Base-by-base conservation (phyloP, 1,140 invertebrate genomes). In the Babylonia areolata region DNA sequence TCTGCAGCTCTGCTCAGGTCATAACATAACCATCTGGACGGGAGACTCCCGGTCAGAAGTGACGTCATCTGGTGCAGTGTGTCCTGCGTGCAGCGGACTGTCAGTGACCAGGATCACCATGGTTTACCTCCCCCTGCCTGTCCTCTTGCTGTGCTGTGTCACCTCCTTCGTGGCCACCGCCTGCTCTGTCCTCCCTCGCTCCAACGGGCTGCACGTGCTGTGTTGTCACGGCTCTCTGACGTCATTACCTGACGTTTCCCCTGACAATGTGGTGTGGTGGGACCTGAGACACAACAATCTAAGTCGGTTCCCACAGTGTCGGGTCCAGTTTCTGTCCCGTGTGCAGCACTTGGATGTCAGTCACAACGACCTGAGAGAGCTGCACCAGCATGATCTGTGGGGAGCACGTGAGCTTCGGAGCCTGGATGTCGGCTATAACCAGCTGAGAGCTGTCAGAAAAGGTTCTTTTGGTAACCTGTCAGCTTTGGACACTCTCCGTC, bases 331-430 rank as follows among this genome's bases (percentile, higher is more conserved):
- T 64, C 58, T 64, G 17, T 31, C 78, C 42, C 28, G 11, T n/a
- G n/a, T 80, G n/a, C 78, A 28, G 42, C 78, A 80, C 2, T 28
- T 80, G 23, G 42, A 80, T 37, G 42, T 54, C 33, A 80, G 78
- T 54, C 78, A 58, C 40, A 80, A 80, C 46, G 42, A 6, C 28
- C 31, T 80, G 15, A 80, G 23, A 51, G 12, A 28, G 2, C 28
- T 80, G 5, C 17, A 80, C 78, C 28, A 54, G 28, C n/a, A n/a
- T n/a, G n/a, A 46, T 46, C 33, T 80, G 2, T 37, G 37, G 6
- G 75, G 75, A 28, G 39, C 40, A 5, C 2, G 20, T 1, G 12
- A 31, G 28, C 15, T 80, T 28, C 78, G 23, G 2, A 31, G 33
- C n/a, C n/a, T 54, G 28, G 78, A 80, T 37, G 23, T 80, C 28